Conservation (phyloP, 2,113 vertebrate genomes). For the Columba livia region DNA sequence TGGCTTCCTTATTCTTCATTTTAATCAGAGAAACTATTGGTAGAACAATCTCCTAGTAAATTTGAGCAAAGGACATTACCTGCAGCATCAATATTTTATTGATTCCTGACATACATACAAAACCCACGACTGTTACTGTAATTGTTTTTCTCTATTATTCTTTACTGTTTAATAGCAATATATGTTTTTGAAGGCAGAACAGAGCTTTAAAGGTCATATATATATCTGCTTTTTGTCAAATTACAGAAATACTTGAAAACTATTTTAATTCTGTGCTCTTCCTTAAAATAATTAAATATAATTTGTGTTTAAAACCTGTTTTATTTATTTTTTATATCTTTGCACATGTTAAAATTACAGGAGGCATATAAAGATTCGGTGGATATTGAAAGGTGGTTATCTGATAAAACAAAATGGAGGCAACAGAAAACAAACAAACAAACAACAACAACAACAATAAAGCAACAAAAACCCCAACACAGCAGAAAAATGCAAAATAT, state of each 20-base stretch:
- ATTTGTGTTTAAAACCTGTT: background rate
- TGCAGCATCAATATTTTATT: background rate
- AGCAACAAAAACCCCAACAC: too few species aligned
- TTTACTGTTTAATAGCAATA: background rate
- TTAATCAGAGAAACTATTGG: background rate
- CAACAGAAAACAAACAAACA: background rate
- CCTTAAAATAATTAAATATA: background rate
- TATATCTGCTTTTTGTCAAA: background rate
- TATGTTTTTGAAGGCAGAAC: background rate
- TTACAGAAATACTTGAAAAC: background rate
- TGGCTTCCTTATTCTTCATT: background rate
- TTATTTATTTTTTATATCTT: background rate
- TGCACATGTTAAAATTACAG: background rate
- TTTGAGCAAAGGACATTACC: background rate
- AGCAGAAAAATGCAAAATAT: background rate
- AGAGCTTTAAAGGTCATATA: background rate
- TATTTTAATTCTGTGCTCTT: background rate
- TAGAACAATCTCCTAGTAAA: background rate
- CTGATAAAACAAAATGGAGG: background rate
- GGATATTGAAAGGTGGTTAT: background rate
- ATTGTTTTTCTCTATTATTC: background rate
- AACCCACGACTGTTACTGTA: background rate
- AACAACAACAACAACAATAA: too few species aligned
- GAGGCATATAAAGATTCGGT: background rate
- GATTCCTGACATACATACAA: background rate